Evolutionary conservation across 1,140 invertebrate species (phyloP), one percentile per base, ranked within the genome.

Genomic region (Littorina saxatilis): DNA sequence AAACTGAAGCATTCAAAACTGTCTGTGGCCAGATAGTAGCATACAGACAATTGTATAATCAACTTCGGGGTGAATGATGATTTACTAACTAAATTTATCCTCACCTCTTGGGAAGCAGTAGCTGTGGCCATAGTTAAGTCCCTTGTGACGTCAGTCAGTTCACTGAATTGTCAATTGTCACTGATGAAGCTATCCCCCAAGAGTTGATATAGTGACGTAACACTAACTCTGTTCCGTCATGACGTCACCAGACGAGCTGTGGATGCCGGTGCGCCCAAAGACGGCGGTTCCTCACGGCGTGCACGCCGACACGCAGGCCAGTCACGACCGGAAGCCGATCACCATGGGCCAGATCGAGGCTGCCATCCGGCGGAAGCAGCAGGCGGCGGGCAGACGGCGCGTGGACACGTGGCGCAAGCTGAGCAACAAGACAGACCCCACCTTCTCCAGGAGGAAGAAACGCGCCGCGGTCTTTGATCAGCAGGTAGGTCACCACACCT

Each of bases 391-490:
- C n/a, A 43, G 43, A 23, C 23, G 29, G 3, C 20, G 23, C 29
- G 74, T 13, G n/a, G 63, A 66, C 3, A 23, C 15, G n/a, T 79
- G 68, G 47, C 15, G 17, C 11, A 76, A 76, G 39, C 20, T 43
- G 70, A 40, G 9, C 52, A 39, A 61, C 47, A 9, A 37, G 23
- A 63, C 47, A 39, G n/a, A 55, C 61, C 17, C 35, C 78, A 55
- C n/a, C 15, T 7, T 35, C 81, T 23, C 11, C 47, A 0, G 40
- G 15, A 50, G 78, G 32, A 52, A 35, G 20, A 83, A 83, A 39
- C 37, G 78, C 27, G 40, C 72, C 11, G 5, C 72, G 5, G 66
- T 80, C 0, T 80, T 82, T 73, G 83, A 84, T 52, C 32, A 84
- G 23, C 61, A 84, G 66, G 55, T 81, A 15, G 5, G 39, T 27